Conservation (phyloP, 2,888 invertebrate genomes). For the Incurvaria masculella region DNA sequence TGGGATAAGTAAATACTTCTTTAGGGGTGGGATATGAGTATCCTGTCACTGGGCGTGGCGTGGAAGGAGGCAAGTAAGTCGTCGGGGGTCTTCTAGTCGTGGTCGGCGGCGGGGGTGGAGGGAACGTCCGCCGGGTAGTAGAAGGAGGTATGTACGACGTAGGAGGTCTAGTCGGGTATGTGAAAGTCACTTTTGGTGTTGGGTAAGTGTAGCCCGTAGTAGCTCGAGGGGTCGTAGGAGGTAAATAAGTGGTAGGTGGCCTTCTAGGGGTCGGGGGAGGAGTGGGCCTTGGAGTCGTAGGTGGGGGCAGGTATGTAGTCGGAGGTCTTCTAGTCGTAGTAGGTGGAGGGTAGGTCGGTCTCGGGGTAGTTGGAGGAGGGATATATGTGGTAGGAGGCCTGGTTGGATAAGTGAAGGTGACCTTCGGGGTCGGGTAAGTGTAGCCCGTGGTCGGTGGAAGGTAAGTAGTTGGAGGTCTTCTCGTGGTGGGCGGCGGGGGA, state of each 20-base stretch:
- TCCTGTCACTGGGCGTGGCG: constrained; percentile 26
- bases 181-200: constrained; percentile 12
- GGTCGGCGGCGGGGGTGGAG: constrained; percentile 14
- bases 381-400: constrained; percentile 11
- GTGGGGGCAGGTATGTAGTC: constrained; percentile 11
- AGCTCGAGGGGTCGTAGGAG: constrained; percentile 7
- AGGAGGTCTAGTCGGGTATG: constrained; percentile 1
- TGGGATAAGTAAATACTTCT: constrained; percentile 24
- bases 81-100: constrained; percentile 20
- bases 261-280: constrained; percentile 16
- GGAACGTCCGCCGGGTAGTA: constrained; percentile 13
- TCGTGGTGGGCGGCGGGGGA: constrained; percentile 17
- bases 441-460: constrained; percentile 21
- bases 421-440: constrained; percentile 25
- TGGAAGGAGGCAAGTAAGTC: constrained; percentile 26
- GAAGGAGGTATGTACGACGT: constrained; percentile 5
- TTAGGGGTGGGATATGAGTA: constrained; percentile 27
- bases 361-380: constrained; percentile 22
- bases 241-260: constrained; percentile 16
- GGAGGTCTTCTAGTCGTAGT: constrained; percentile 17
- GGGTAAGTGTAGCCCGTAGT: constrained; percentile 17
- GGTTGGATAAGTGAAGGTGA: constrained; percentile 25
- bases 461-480: constrained; percentile 4
- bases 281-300: constrained; percentile 16
- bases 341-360: constrained; percentile 21